These are phyloP conservation scores for Steinernema hermaphroditum DNA, from an alignment of 2,888 invertebrate species.

Conservation along the genomic window DNA sequence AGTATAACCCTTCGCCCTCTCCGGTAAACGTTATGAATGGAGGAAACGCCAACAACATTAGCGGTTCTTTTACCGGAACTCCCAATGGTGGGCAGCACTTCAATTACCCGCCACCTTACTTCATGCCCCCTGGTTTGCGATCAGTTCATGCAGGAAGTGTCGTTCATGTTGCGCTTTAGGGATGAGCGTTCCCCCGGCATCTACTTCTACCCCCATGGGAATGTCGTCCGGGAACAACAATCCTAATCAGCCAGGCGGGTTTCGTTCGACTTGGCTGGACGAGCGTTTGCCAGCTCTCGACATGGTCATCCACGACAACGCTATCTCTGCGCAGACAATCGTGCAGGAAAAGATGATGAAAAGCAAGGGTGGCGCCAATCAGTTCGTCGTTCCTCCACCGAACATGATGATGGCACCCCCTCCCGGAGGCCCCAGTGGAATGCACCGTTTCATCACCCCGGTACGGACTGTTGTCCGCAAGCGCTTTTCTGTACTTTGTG, in stretches of 20 bases:
- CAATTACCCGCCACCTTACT: constrained; percentile 18
- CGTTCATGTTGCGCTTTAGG: not conserved
- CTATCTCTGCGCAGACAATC: not conserved
- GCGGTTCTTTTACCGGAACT: not conserved
- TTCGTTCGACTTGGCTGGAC: constrained; percentile 18
- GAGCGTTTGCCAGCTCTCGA: constrained; percentile 13
- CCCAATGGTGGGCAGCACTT: not conserved
- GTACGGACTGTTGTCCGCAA: not conserved
- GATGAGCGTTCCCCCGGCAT: constrained; percentile 9
- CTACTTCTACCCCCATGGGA: not conserved
- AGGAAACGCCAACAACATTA: not conserved
- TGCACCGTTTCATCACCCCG: constrained; percentile 20
- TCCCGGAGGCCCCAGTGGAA: not conserved
- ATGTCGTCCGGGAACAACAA: not conserved
- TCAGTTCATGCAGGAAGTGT: not conserved
- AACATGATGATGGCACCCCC: not conserved
- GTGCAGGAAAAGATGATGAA: constrained; percentile 24
- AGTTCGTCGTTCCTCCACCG: constrained; percentile 25
- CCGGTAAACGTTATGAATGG: constrained; percentile 4
- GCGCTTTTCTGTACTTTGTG: not conserved
- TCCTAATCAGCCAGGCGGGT: not conserved
- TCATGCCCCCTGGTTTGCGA: not conserved
- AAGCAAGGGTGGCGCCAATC: not conserved
- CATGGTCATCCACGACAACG: constrained; percentile 23
- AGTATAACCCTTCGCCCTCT: constrained; percentile 11